Evolutionary conservation across 2,888 invertebrate species (phyloP), one percentile per base, ranked within the genome.

Genomic region (Nomada flava): DNA sequence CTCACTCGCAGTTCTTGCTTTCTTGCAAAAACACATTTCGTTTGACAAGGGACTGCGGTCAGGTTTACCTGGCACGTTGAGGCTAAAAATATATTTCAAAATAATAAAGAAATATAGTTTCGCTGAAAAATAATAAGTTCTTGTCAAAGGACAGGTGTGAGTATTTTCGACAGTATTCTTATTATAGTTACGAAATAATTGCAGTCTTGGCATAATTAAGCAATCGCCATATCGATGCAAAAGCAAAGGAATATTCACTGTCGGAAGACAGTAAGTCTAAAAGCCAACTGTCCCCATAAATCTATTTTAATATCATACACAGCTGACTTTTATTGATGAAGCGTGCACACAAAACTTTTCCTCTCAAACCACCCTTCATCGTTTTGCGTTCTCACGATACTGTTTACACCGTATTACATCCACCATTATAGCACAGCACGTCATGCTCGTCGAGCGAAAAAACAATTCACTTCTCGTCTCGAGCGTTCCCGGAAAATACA

Each of bases 291-390:
- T 62, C 68, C 55, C 62, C 78, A 73, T 85, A 85, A 87, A 87
- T 87, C 88, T 87, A 87, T 87, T 87, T 87, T 76, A 81, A 77
- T 62, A 26, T 62, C 36, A 36, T 50, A 62, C 42, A 69, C 64
- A 57, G 53, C 26, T 11, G 55, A 76, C 70, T 71, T 72, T 65
- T 62, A 65, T 69, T 65, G 64, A 50, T 15, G 47, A 53, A 55
- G 18, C 26, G 36, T 18, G 64, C 18, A 18, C 59, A 26, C 20
- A 13, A 18, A 10, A 5, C 18, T 52, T 65, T 50, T 18, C 7
- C 26, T 18, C n/a, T 20, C 23, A 52, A n/a, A 26, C 29, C 11
- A 36, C 50, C 42, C 11, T 59, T 47, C 52, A 0, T 36, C 18
- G 5, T 1, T 18, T 13, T 7, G 26, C 44, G 36, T 64, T 47